Percentiles rank a stretch among this genome's conserved stretches.
Conservation (phyloP, 2,113 vertebrate species). For the Salvelinus namaycush region DNA sequence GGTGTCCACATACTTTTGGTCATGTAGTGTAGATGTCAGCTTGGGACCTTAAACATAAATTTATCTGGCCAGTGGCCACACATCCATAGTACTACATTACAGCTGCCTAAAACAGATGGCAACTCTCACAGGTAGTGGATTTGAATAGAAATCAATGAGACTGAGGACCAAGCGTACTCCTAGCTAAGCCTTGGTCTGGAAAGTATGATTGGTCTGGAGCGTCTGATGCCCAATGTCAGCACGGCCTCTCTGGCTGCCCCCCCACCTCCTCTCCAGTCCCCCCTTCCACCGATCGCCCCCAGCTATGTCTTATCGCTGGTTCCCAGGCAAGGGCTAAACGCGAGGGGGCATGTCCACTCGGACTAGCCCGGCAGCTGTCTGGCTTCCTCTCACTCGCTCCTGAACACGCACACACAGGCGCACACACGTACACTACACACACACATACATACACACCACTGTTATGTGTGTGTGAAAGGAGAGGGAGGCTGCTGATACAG, state of each 20-base stretch:
- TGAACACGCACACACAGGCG: constrained; percentile 28
- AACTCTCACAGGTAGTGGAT: constrained; percentile 46
- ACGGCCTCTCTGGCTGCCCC: not conserved
- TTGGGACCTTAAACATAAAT: constrained; percentile 52
- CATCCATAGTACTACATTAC: constrained; percentile 24
- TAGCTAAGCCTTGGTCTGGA: constrained; percentile 9
- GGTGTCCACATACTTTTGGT: no score
- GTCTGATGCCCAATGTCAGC: constrained; percentile 20
- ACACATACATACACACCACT: not conserved
- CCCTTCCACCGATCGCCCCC: no score
- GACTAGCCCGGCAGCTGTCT: constrained; percentile 56
- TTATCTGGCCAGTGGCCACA: constrained; percentile 53
- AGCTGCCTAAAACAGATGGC: constrained; percentile 27
- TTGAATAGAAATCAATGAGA: constrained; percentile 47
- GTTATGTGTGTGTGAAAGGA: not conserved
- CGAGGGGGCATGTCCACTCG: constrained; percentile 59
- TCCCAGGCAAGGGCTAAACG: constrained; percentile 64
- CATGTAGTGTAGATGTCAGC: constrained; percentile 56
- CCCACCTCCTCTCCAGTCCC: not conserved
- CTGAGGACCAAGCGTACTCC: constrained; percentile 17
- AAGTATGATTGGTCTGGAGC: constrained; percentile 13
- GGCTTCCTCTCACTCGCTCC: constrained; percentile 29
- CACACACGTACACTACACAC: constrained; percentile 23
- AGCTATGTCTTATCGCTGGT: constrained; percentile 65
- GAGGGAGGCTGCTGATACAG: constrained; percentile 49